A percentile compares a stretch with the other conserved stretches of the same genome.
Evolutionary conservation across 2,113 vertebrate genomes (phyloP).

Genomic region (Halichoerus grypus): DNA sequence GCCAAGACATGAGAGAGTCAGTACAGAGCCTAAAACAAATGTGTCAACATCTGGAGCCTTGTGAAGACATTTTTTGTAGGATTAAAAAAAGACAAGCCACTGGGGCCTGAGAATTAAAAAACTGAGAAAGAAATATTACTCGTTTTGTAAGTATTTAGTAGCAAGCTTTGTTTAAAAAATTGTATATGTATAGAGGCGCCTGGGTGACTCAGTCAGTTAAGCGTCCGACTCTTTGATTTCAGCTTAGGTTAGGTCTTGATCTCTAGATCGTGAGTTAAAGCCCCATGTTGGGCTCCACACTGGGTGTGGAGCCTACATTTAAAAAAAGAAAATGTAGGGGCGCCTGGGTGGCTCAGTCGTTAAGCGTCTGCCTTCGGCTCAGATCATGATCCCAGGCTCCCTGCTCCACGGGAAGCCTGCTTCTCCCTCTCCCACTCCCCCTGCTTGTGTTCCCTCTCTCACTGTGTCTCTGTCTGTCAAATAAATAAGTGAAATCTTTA

Average conservation of each 20-base stretch:
- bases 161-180: neutral
- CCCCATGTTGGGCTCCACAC: neutral
- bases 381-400: too few relatives aligned
- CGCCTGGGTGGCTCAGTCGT: too few relatives aligned
- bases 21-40: neutral
- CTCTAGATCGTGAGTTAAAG: neutral
- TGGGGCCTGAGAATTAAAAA: neutral
- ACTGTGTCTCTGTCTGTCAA: too few relatives aligned
- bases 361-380: too few relatives aligned
- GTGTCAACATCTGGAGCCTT: neutral
- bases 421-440: too few relatives aligned
- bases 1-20: neutral
- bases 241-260: neutral
- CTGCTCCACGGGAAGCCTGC: too few relatives aligned
- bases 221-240: neutral
- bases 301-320: neutral
- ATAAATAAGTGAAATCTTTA: too few relatives aligned
- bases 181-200: neutral
- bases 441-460: too few relatives aligned
- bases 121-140: neutral
- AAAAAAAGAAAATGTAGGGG: neutral
- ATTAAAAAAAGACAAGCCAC: neutral
- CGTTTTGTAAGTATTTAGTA: conserved; percentile 29
- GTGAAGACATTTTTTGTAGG: neutral
- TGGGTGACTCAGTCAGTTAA: neutral